These are phyloP conservation scores for Lepidurus arcticus DNA, from an alignment of 1,140 invertebrate species.

Conservation along the genomic window DNA sequence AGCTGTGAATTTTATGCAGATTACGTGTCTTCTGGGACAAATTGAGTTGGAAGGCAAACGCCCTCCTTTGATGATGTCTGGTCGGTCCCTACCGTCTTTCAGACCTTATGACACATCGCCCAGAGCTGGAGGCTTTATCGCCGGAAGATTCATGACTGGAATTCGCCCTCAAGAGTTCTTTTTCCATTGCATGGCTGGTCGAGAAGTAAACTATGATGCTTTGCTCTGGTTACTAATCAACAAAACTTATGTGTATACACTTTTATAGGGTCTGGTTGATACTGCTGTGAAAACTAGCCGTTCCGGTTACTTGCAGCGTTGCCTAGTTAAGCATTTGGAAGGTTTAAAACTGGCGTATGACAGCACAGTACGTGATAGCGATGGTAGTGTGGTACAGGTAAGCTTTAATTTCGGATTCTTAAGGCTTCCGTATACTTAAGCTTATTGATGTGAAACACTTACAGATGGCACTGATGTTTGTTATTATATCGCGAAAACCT, in stretches of 20 bases:
- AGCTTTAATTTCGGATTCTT: slow-evolving; percentile 2
- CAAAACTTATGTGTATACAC: slow-evolving; percentile 13
- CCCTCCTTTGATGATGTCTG: slow-evolving; percentile 78
- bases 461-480: too few species aligned
- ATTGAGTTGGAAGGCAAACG: slow-evolving; percentile 97
- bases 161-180: slow-evolving; percentile 97
- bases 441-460: too few species aligned
- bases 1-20: slow-evolving; percentile 91
- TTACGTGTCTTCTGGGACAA: slow-evolving; percentile 92
- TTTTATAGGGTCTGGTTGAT: slow-evolving; percentile 56
- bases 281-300: slow-evolving; percentile 83
- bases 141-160: slow-evolving; percentile 92
- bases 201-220: slow-evolving; percentile 60
- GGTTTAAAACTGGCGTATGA: slow-evolving; percentile 87
- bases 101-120: slow-evolving; percentile 82
- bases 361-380: slow-evolving; percentile 88
- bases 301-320: slow-evolving; percentile 95
- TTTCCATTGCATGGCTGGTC: slow-evolving; percentile 99
- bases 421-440: background rate
- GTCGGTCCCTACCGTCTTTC: slow-evolving; percentile 79
- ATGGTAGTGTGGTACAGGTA: slow-evolving; percentile 85
- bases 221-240: slow-evolving; percentile 32
- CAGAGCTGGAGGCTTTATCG: slow-evolving; percentile 91
- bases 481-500: too few species aligned
- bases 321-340: slow-evolving; percentile 96